Conservation (phyloP, 2,888 invertebrate species). For the Prosapia bicincta region DNA sequence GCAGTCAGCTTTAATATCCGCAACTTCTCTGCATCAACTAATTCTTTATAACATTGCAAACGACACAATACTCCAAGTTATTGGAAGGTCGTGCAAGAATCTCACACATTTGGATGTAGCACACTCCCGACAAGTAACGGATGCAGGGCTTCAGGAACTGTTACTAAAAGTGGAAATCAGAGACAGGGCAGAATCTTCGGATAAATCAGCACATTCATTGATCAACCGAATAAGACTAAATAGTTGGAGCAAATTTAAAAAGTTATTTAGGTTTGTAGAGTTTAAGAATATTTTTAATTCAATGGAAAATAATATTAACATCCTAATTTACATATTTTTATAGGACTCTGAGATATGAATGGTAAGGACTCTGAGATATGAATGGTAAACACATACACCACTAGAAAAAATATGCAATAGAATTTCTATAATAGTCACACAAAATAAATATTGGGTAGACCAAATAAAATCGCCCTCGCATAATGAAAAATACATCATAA, state of each 20-base stretch:
- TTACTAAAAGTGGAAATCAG: conserved; percentile 46
- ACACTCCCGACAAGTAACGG: conserved; percentile 48
- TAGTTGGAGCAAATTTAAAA: conserved; percentile 32
- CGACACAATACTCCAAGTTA: conserved; percentile 46
- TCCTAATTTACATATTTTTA: no score
- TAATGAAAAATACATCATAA: no score
- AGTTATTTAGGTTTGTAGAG: conserved; percentile 24
- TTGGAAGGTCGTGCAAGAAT: conserved; percentile 47
- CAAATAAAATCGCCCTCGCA: no score
- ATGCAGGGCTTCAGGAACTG: conserved; percentile 46
- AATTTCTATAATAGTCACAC: no score
- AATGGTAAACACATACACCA: no score
- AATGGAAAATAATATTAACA: no score
- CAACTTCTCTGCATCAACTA: conserved; percentile 44
- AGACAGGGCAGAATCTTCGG: conserved; percentile 41
- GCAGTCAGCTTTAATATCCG: conserved; percentile 44
- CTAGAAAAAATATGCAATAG: no score
- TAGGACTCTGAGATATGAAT: no score
- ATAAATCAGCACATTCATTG: conserved; percentile 7
- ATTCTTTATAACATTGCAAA: conserved; percentile 48
- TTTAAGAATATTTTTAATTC: no score
- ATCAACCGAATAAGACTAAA: not conserved
- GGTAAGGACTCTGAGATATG: no score
- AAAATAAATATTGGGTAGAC: no score
- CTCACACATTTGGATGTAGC: conserved; percentile 47